Conservation (phyloP, 1,140 invertebrate species). For the Drosophila lacertosa region DNA sequence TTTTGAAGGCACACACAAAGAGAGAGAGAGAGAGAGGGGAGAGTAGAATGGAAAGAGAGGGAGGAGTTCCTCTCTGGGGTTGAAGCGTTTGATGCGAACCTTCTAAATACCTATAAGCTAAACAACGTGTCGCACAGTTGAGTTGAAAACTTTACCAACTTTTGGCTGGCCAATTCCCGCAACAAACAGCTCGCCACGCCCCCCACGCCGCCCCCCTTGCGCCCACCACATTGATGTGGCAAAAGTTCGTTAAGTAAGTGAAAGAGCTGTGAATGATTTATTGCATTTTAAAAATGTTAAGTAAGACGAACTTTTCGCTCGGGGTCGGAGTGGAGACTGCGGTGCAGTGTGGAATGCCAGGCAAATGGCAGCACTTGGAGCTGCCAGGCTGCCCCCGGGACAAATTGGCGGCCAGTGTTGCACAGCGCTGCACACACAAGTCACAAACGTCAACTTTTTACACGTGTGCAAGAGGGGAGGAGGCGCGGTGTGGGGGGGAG, state of each 20-base stretch:
- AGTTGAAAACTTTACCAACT: constrained; percentile 42
- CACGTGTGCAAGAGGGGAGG: background rate
- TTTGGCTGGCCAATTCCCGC: constrained; percentile 22
- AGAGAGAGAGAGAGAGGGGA: too few relatives aligned
- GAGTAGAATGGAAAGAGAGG: too few relatives aligned
- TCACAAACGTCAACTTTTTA: constrained; percentile 20
- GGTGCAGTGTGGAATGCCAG: background rate
- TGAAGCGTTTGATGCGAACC: background rate
- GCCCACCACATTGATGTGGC: constrained; percentile 47
- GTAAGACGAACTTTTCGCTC: constrained; percentile 47
- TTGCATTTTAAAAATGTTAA: constrained; percentile 81
- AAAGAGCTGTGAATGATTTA: constrained; percentile 82
- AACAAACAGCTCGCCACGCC: background rate
- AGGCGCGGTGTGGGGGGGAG: background rate
- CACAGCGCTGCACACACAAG: constrained; percentile 15
- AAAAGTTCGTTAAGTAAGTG: constrained; percentile 82
- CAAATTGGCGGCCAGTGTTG: constrained; percentile 56
- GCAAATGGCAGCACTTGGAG: constrained; percentile 20
- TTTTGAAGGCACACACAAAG: too few relatives aligned
- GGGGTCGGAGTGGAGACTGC: background rate
- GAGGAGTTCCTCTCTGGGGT: too few relatives aligned
- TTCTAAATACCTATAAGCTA: constrained; percentile 51
- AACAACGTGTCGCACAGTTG: constrained; percentile 52
- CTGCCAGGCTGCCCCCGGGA: constrained; percentile 41
- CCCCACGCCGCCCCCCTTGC: background rate